Base-by-base conservation (phyloP, 2,888 invertebrate genomes). In the Drosophila paucipuncta region DNA sequence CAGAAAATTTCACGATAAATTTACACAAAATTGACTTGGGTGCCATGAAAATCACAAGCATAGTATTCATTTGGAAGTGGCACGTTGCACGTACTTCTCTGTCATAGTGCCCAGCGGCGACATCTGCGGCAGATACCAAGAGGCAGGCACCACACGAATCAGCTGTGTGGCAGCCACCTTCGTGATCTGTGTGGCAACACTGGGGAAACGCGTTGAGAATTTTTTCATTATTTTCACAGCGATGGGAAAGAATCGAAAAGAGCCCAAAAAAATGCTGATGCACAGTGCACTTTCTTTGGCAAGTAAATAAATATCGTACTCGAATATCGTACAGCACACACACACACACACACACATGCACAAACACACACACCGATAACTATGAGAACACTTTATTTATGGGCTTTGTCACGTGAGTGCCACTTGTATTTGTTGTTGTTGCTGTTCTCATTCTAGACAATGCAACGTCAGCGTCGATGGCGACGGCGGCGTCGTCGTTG, bases 401-500 rank as follows among this genome's bases (percentile, higher is more conserved):
- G 76, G 78, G 70, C 50, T 69, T 72, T 76, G 85, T 85, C 85
- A 83, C 85, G 85, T 87, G 87, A 85, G 85, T 80, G 68, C 78
- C 64, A 82, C 80, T 85, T 81, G 80, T 78, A 58, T 43, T 66
- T 62, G 58, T 65, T 68, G 58, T 58, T 67, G 68, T 67, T 77
- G 64, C 37, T 85, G 85, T 88, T 88, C 88, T 82, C 88, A 88
- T 88, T 86, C 84, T 85, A 76, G 77, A 87, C 87, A 85, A 82
- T 83, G 84, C 81, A 84, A 71, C 83, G 85, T 80, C 83, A 77
- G 59, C 82, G 73, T 68, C 55, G 65, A 61, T 37, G 47, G 47
- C 30, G 59, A 49, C 52, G 35, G 52, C 11, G 67, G 37, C 73
- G 70, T 4, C 72, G 71, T 57, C 62, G 68, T 7, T 61, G 75